A percentile compares a stretch with the other conserved stretches of the same genome.
These are phyloP conservation scores for Synchiropus splendidus DNA, from an alignment of 2,113 vertebrate genomes.

Conservation along the genomic window DNA sequence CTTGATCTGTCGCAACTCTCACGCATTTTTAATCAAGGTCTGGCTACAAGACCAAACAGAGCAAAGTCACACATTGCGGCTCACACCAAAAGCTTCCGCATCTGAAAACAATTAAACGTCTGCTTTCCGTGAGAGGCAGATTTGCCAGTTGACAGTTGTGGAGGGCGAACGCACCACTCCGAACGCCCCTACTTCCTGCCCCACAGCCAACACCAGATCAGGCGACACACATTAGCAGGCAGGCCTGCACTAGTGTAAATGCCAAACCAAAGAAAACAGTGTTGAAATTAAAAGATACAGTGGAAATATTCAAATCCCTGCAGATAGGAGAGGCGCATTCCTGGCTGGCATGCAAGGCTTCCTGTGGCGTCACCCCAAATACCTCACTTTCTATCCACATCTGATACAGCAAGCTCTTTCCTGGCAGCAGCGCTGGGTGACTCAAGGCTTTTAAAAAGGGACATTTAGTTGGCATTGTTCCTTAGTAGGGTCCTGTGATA, in stretches of 20 bases:
- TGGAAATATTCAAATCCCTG: slow-evolving; percentile 13
- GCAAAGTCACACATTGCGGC: slow-evolving; percentile 48
- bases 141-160: slow-evolving; percentile 55
- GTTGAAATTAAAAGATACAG: slow-evolving; percentile 15
- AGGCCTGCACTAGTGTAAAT: slow-evolving; percentile 26
- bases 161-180: slow-evolving; percentile 1
- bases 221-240: slow-evolving; percentile 38
- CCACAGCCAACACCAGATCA: slow-evolving; percentile 30
- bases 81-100: slow-evolving; percentile 51
- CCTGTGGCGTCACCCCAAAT: slow-evolving; percentile 10
- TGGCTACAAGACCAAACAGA: slow-evolving; percentile 46
- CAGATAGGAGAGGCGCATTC: slow-evolving; percentile 13
- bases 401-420: too few species aligned
- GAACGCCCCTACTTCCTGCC: slow-evolving; percentile 6
- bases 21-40: slow-evolving; percentile 45
- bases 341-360: slow-evolving; percentile 5
- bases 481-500: too few species aligned
- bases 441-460: too few species aligned
- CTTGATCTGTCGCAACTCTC: slow-evolving; percentile 11
- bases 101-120: slow-evolving; percentile 68
- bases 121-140: slow-evolving; percentile 60
- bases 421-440: too few species aligned
- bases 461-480: too few species aligned
- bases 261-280: slow-evolving; percentile 23
- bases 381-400: slow-evolving; percentile 6